These are phyloP conservation scores for Plagodis pulveraria DNA, from an alignment of 2,888 invertebrate species.

Conservation along the genomic window DNA sequence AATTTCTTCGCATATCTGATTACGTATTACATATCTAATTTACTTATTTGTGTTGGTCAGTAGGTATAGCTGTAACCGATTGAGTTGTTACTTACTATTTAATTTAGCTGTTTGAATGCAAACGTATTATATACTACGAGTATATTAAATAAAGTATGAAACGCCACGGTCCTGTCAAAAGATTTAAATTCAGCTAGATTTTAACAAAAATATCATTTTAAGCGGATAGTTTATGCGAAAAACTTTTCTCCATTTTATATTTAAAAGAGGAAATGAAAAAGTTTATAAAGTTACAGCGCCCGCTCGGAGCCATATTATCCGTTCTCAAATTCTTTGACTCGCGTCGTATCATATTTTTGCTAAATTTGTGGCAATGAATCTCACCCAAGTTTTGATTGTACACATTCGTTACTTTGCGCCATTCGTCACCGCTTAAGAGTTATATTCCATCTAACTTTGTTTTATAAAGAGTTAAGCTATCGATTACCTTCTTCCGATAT, in stretches of 20 bases:
- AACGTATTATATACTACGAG: no score
- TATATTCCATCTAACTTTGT: slow-evolving; percentile 66
- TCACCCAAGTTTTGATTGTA: slow-evolving; percentile 80
- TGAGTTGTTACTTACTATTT: no score
- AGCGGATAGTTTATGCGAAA: slow-evolving; percentile 46
- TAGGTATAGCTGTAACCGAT: no score
- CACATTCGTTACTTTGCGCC: slow-evolving; percentile 74
- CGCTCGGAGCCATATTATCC: slow-evolving; percentile 48
- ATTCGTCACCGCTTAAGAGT: slow-evolving; percentile 71
- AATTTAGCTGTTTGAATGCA: no score
- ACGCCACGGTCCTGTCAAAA: neutral
- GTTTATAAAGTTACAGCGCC: slow-evolving; percentile 48
- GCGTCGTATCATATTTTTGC: slow-evolving; percentile 69
- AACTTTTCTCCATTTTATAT: slow-evolving; percentile 49
- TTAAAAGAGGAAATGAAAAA: slow-evolving; percentile 56
- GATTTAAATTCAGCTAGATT: neutral
- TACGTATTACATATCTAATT: no score
- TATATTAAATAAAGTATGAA: no score
- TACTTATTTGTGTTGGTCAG: no score
- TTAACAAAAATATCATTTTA: slow-evolving; percentile 25
- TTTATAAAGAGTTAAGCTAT: slow-evolving; percentile 65
- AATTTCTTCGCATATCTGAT: no score
- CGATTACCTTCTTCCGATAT: slow-evolving; percentile 54
- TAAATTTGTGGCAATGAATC: slow-evolving; percentile 76
- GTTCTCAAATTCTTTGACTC: slow-evolving; percentile 60